Conservation (phyloP, 2,113 vertebrate species). For the Cyrtonyx montezumae region DNA sequence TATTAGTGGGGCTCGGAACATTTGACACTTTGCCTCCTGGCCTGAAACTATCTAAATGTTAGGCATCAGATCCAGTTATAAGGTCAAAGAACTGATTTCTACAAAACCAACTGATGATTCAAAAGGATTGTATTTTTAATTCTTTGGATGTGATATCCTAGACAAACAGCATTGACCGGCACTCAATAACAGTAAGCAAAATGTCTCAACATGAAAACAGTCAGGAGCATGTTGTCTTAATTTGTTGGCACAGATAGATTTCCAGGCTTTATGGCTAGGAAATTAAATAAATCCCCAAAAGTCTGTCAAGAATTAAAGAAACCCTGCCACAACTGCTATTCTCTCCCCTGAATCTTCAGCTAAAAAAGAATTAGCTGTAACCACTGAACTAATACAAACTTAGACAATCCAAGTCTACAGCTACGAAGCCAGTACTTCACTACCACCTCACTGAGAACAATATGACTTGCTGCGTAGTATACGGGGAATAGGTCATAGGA, state of each 20-base stretch:
- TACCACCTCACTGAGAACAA: neutral
- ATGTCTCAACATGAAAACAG: neutral
- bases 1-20: neutral
- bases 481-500: neutral
- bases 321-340: neutral
- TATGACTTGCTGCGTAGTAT: neutral
- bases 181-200: neutral
- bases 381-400: neutral
- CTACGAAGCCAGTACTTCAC: neutral
- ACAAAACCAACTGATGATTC: neutral
- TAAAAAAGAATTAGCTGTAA: neutral
- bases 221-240: neutral
- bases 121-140: neutral
- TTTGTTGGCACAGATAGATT: neutral
- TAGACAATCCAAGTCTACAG: neutral
- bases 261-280: neutral
- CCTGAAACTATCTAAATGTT: neutral
- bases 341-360: neutral
- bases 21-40: neutral
- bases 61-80: neutral
- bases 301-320: neutral
- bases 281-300: neutral
- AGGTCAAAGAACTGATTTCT: neutral
- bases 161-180: neutral
- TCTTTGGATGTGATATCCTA: neutral